These are phyloP conservation scores for Zingel zingel DNA, from an alignment of 2,113 vertebrate genomes.

Conservation along the genomic window DNA sequence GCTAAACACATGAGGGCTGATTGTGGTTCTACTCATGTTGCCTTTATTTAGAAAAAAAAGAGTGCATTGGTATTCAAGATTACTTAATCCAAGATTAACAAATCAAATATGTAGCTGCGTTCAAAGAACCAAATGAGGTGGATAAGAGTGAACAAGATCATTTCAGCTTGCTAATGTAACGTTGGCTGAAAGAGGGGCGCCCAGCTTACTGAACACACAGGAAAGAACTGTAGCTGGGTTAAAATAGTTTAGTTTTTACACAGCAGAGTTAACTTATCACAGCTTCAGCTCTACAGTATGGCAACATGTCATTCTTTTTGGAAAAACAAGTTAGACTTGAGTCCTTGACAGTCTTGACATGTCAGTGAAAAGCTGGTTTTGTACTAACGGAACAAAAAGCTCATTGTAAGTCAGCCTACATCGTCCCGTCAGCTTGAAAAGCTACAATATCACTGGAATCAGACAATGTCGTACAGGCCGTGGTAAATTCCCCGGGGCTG, in stretches of 20 bases:
- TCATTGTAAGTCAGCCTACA: conserved; percentile 52
- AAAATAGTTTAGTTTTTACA: not conserved
- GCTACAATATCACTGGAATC: conserved; percentile 36
- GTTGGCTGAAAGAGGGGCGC: too few relatives aligned
- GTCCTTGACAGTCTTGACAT: conserved; percentile 49
- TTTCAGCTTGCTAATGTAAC: too few relatives aligned
- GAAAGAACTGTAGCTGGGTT: not conserved
- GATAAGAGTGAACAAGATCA: too few relatives aligned
- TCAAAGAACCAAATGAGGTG: too few relatives aligned
- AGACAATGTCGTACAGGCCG: conserved; percentile 21
- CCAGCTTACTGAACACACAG: too few relatives aligned
- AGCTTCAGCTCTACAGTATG: not conserved
- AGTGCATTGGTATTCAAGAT: too few relatives aligned
- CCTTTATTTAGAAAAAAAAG: too few relatives aligned
- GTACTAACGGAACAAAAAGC: conserved; percentile 58
- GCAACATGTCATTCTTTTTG: conserved; percentile 25
- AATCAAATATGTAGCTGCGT: too few relatives aligned
- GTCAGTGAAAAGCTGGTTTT: conserved; percentile 48
- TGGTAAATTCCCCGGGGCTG: conserved; percentile 34
- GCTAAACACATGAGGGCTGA: too few relatives aligned
- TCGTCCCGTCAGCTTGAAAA: conserved; percentile 19
- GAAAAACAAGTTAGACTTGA: conserved; percentile 29
- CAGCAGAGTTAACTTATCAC: conserved; percentile 9
- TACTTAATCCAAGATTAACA: too few relatives aligned
- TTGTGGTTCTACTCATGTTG: too few relatives aligned